These are phyloP conservation scores for Sipha maydis DNA, from an alignment of 2,888 invertebrate species.

Conservation along the genomic window DNA sequence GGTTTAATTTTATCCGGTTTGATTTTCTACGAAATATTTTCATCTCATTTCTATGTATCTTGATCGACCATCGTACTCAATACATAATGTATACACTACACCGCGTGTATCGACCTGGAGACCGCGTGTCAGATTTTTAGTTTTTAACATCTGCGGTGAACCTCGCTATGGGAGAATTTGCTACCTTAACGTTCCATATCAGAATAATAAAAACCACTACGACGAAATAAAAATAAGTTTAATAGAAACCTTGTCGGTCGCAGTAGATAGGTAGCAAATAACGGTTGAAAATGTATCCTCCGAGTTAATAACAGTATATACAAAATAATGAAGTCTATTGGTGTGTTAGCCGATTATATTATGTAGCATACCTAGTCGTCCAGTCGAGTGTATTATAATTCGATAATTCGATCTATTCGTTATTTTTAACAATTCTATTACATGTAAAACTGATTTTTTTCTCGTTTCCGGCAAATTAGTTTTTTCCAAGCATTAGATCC, in stretches of 20 bases:
- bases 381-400: too few relatives aligned
- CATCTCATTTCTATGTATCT: not conserved
- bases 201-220: not conserved
- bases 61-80: conserved; percentile 9
- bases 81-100: not conserved
- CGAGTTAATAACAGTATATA: not conserved
- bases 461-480: too few relatives aligned
- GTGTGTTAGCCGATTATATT: too few relatives aligned
- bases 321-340: too few relatives aligned
- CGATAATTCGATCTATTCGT: too few relatives aligned
- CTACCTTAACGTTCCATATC: not conserved
- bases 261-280: not conserved
- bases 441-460: too few relatives aligned
- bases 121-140: not conserved
- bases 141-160: too few relatives aligned
- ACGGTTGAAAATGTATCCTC: not conserved
- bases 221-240: not conserved
- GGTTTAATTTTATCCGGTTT: conserved; percentile 33
- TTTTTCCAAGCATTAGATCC: too few relatives aligned
- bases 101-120: not conserved
- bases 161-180: too few relatives aligned
- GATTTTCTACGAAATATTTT: conserved; percentile 1
- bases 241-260: not conserved
- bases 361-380: too few relatives aligned
- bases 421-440: too few relatives aligned